A percentile compares a stretch with the other conserved stretches of the same genome.
phyloP scores from a whole-genome alignment of 2,888 invertebrate genomes.

The Megalurothrips usitatus region DNA sequence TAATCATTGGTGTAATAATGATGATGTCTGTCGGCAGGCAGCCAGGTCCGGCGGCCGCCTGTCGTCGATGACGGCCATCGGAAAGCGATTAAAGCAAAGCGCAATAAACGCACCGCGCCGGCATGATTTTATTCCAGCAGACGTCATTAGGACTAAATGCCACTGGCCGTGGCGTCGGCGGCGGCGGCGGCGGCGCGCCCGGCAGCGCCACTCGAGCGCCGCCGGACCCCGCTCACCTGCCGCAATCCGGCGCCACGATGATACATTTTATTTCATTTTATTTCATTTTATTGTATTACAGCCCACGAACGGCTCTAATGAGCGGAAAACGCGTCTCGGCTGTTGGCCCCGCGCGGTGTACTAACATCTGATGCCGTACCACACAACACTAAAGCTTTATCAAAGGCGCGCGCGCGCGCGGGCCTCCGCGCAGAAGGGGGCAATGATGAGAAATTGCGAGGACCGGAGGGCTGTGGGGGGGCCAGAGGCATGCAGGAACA shows the following conservation, averaged over 20 bases:
- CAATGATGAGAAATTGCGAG: not conserved
- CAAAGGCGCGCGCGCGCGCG: not conserved
- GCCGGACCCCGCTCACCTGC: no score
- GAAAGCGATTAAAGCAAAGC: constrained; percentile 33
- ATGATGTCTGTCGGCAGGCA: constrained; percentile 39
- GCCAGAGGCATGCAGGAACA: not conserved
- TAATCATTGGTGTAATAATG: constrained; percentile 20
- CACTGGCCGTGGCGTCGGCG: not conserved
- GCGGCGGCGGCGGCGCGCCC: not conserved
- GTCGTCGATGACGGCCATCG: constrained; percentile 29
- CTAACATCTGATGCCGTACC: no score
- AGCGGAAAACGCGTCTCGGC: no score
- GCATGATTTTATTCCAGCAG: not conserved
- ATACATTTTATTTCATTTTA: no score
- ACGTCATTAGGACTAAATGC: constrained; percentile 12
- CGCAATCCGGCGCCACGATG: no score
- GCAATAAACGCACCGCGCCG: not conserved
- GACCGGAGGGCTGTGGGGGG: not conserved
- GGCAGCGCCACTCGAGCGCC: no score
- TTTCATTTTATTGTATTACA: no score
- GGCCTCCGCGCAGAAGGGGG: not conserved
- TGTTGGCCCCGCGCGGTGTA: no score
- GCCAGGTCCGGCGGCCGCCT: constrained; percentile 32
- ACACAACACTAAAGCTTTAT: no score
- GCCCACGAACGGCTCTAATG: no score